Evolutionary conservation across 2,113 vertebrate genomes (phyloP), one percentile per base, ranked within the genome.

Genomic region (Oreochromis niloticus): DNA sequence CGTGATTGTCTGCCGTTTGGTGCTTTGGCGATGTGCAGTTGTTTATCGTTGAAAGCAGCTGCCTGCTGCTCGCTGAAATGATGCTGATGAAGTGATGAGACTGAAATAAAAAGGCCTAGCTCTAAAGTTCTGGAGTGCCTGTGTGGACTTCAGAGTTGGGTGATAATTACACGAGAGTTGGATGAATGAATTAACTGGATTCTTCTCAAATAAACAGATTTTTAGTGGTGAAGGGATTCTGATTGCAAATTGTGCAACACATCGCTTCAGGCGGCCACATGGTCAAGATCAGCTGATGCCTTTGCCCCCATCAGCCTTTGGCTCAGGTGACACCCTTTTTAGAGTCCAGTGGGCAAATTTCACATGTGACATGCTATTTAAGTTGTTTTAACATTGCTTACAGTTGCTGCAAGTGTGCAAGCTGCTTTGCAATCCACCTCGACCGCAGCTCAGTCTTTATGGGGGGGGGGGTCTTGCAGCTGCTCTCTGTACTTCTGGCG

Each of bases 231-330:
- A 24, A 11, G 19, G 11, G 9, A 24, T 55, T 52, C 16, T 78
- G 46, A 78, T 12, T 78, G 7, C 41, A 75, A 75, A 48, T 19
- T 50, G 43, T 30, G 24, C 41, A 48, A 4, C 8, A 14, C 1
- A 0, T 27, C 2, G 1, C 8, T 73, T 46, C 68, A 46, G 68
- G 39, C 22, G 1, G 39, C 39, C 66, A 43, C 39, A 46, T 0
- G 41, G 41, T 73, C 41, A 27, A 17, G 8, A 27, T 0, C 71
- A 78, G 71, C 71, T 32, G 43, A 27, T 32, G 16, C 1, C 46
- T 48, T 50, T 1, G 1, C 24, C 71, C 24, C 7, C 16, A 78
- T 50, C 6, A 3, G 4, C 71, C 9, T 7, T 16, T 78, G 24
- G 71, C 6, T 50, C 71, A n/a, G 2, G 27, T 78, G 71, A 75